A percentile compares a stretch with the other conserved stretches of the same genome.
phyloP scores from a whole-genome alignment of 2,888 invertebrate genomes.

The Fissipunctia ypsillon region DNA sequence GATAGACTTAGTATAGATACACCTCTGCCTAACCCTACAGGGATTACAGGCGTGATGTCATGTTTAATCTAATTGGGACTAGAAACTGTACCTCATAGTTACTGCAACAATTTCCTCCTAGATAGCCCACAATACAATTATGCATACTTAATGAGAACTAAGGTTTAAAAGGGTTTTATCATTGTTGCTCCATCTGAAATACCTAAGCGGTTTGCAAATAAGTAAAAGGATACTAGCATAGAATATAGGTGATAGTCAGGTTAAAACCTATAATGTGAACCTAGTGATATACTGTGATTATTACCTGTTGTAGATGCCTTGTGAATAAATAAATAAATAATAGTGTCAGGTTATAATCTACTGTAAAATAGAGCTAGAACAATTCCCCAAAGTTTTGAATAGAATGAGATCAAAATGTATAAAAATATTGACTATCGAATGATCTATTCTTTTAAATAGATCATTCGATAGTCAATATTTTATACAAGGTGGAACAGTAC shows the following conservation, averaged over 20 bases:
- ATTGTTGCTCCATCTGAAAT: slow-evolving; percentile 21
- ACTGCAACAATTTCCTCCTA: slow-evolving; percentile 19
- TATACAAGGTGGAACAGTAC: too few species aligned
- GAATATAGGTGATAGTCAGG: too few species aligned
- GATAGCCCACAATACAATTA: slow-evolving; percentile 36
- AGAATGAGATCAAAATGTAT: not conserved
- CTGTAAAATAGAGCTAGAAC: not conserved
- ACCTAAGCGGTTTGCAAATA: not conserved
- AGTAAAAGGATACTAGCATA: not conserved
- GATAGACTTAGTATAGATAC: too few species aligned
- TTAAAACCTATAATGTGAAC: too few species aligned
- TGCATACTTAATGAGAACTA: slow-evolving; percentile 25
- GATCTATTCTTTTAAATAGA: too few species aligned
- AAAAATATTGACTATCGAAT: slow-evolving; percentile 1
- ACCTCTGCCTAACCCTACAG: too few species aligned
- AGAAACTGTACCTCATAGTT: slow-evolving; percentile 7
- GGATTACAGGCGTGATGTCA: too few species aligned
- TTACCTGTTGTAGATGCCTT: too few species aligned
- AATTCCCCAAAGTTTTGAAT: not conserved
- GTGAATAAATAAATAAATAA: too few species aligned
- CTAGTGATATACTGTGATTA: too few species aligned
- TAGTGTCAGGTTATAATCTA: too few species aligned
- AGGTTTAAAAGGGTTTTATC: slow-evolving; percentile 19
- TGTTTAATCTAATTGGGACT: not conserved
- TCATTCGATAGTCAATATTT: too few species aligned